These are phyloP conservation scores for Phylloscopus trochilus DNA, from an alignment of 2,113 vertebrate genomes.

Conservation along the genomic window DNA sequence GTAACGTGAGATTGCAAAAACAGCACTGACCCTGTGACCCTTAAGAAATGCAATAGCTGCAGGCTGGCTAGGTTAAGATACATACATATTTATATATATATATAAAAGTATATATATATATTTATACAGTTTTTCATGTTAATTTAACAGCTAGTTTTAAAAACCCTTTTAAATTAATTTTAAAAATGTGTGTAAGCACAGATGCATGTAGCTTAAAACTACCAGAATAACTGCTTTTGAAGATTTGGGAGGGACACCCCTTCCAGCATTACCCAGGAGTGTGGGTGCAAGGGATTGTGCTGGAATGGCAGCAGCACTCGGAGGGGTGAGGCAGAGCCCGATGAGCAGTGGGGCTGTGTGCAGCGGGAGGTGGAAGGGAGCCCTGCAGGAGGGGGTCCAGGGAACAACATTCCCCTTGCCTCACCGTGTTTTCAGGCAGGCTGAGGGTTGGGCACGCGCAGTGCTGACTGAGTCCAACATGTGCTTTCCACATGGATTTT, in stretches of 20 bases:
- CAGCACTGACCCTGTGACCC: conserved; percentile 40
- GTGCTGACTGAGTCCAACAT: background rate
- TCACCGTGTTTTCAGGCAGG: background rate
- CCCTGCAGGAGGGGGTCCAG: background rate
- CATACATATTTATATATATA: background rate
- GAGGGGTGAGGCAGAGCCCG: background rate
- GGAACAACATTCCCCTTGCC: background rate
- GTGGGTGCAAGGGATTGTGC: background rate
- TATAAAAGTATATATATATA: background rate
- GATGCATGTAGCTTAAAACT: background rate
- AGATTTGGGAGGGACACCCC: background rate
- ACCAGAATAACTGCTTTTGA: background rate
- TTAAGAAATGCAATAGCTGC: background rate
- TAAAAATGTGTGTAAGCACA: background rate
- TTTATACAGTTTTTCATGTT: conserved; percentile 9
- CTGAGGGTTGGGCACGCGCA: fast-evolving
- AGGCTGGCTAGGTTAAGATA: background rate
- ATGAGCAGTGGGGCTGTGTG: background rate
- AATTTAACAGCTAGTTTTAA: conserved; percentile 36
- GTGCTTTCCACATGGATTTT: background rate
- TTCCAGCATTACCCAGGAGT: background rate
- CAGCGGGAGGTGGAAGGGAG: background rate
- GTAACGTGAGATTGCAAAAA: background rate
- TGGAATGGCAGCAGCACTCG: fast-evolving
- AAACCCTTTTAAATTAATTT: conserved; percentile 6